These are phyloP conservation scores for Acrocephalus arundinaceus DNA, from an alignment of 2,113 vertebrate genomes.

Conservation along the genomic window DNA sequence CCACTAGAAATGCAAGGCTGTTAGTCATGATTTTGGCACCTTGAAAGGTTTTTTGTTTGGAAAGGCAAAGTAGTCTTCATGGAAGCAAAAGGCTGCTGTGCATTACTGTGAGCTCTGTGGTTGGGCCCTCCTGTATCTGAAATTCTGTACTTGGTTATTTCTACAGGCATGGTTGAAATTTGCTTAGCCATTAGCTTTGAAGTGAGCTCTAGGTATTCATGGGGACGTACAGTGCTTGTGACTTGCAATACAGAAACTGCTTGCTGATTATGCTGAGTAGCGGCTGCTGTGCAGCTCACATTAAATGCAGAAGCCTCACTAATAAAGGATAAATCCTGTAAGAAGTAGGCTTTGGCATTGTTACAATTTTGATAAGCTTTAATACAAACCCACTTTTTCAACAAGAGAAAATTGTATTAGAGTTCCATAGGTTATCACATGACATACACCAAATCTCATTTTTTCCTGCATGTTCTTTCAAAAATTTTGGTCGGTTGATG, in stretches of 20 bases:
- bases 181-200: not conserved
- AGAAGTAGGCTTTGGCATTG: not conserved
- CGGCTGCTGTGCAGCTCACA: not conserved
- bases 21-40: not conserved
- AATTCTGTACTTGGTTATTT: not conserved
- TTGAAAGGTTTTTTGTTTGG: not conserved
- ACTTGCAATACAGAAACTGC: not conserved
- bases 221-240: rapidly evolving
- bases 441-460: not conserved
- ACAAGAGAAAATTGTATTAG: not conserved
- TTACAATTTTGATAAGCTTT: not conserved
- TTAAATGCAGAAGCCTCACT: not conserved
- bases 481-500: not conserved
- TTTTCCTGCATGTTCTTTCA: not conserved
- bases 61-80: not conserved
- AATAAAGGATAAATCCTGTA: not conserved
- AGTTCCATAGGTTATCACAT: not conserved
- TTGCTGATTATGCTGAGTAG: not conserved
- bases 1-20: not conserved
- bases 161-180: not conserved
- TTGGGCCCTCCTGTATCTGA: not conserved
- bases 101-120: not conserved
- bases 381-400: not conserved
- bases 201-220: not conserved
- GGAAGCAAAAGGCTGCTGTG: not conserved